phyloP scores from a whole-genome alignment of 1,140 invertebrate genomes.

The Armadillidium nasatum region DNA sequence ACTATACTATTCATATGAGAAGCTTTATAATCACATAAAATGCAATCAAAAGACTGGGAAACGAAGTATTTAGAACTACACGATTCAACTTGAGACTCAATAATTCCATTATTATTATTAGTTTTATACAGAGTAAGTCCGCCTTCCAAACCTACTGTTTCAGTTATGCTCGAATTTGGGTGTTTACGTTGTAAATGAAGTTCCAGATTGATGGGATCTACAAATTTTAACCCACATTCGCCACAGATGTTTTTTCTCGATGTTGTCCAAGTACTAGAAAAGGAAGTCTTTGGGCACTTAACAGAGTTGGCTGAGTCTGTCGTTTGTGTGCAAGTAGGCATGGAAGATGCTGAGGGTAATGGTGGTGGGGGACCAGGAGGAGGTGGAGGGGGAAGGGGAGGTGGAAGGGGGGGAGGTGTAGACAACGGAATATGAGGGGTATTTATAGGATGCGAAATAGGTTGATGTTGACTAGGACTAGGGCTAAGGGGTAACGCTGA shows the following conservation, averaged over 20 bases:
- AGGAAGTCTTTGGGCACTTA: constrained; percentile 26
- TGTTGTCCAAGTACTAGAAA: neutral
- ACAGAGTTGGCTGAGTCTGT: neutral
- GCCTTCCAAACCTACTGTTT: constrained; percentile 35
- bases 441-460: neutral
- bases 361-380: neutral
- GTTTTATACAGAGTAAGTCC: constrained; percentile 38
- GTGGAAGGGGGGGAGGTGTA: neutral
- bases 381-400: neutral
- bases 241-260: constrained; percentile 35
- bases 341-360: neutral
- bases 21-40: constrained; percentile 36
- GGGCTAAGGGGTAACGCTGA: neutral
- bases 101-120: constrained; percentile 18
- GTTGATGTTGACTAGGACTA: neutral
- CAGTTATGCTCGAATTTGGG: constrained; percentile 34
- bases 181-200: constrained; percentile 40
- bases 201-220: constrained; percentile 43
- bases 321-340: too few species aligned
- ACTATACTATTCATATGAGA: constrained; percentile 31
- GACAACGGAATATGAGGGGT: neutral
- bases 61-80: constrained; percentile 6
- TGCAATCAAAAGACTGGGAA: constrained; percentile 34
- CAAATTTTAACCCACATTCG: constrained; percentile 40
- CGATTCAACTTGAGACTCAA: neutral